phyloP scores from a whole-genome alignment of 2,888 invertebrate species.

The Chaitophorus viminalis region DNA sequence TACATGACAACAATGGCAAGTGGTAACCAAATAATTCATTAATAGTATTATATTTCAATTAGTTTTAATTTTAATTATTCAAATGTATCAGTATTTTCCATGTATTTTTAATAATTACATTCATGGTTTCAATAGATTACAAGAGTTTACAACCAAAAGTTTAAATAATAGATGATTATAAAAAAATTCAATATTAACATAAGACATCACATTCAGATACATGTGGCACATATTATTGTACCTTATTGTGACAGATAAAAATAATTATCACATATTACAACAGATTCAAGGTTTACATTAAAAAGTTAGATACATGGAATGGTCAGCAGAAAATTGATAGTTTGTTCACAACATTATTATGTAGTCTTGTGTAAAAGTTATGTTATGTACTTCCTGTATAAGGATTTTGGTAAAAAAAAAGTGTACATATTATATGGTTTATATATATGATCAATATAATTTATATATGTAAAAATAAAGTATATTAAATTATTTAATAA shows the following conservation, averaged over 20 bases:
- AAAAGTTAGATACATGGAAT: constrained; percentile 56
- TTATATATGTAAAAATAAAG: constrained; percentile 46
- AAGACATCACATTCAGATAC: constrained; percentile 47
- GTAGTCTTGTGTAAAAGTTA: background rate
- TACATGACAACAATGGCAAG: constrained; percentile 36
- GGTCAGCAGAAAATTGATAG: constrained; percentile 51
- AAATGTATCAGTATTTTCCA: constrained; percentile 39
- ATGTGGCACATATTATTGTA: constrained; percentile 53
- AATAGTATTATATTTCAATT: background rate
- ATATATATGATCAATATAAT: constrained; percentile 1
- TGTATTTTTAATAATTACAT: constrained; percentile 37
- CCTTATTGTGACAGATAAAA: constrained; percentile 33
- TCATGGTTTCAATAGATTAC: constrained; percentile 38
- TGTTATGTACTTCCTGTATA: constrained; percentile 12
- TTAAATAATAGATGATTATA: constrained; percentile 42
- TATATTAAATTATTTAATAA: constrained; percentile 31
- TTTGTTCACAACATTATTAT: constrained; percentile 43
- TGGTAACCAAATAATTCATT: constrained; percentile 48
- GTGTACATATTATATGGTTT: constrained; percentile 28
- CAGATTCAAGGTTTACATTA: constrained; percentile 33
- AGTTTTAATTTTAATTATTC: constrained; percentile 34
- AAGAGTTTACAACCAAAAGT: constrained; percentile 55
- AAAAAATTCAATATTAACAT: constrained; percentile 45
- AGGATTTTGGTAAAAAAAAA: constrained; percentile 16
- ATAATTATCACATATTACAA: constrained; percentile 52